Percentiles rank a stretch among this genome's conserved stretches.
phyloP scores from a whole-genome alignment of 1,140 invertebrate genomes.

The Leptoteleia sp. region DNA sequence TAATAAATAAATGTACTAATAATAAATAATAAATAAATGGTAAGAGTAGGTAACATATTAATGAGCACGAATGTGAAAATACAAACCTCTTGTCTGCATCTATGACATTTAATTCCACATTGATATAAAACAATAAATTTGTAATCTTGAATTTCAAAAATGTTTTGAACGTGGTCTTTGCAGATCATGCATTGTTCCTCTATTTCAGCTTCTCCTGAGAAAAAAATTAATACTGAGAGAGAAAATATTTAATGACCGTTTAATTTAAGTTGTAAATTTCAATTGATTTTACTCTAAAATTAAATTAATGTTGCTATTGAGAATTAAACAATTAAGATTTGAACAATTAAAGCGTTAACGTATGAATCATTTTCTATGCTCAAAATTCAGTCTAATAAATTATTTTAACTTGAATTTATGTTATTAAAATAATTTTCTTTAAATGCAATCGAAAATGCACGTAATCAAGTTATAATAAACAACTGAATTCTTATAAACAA shows the following conservation, averaged over 20 bases:
- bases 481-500: too few species aligned
- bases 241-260: slow-evolving; percentile 3
- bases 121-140: slow-evolving; percentile 49
- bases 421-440: too few species aligned
- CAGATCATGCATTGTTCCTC: slow-evolving; percentile 35
- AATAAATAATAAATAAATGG: not conserved
- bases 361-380: too few species aligned
- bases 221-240: slow-evolving; percentile 52
- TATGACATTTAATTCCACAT: slow-evolving; percentile 38
- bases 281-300: too few species aligned
- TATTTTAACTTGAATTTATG: too few species aligned
- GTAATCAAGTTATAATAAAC: too few species aligned
- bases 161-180: slow-evolving; percentile 50
- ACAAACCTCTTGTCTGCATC: slow-evolving; percentile 43
- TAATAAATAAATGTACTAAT: not conserved
- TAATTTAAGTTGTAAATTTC: slow-evolving; percentile 11
- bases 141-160: slow-evolving; percentile 50
- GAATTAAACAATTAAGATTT: too few species aligned
- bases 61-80: slow-evolving; percentile 9
- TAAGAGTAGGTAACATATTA: not conserved
- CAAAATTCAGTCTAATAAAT: too few species aligned
- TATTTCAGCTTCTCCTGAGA: slow-evolving; percentile 56
- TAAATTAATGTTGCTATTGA: too few species aligned
- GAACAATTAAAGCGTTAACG: too few species aligned
- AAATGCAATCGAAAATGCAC: too few species aligned